Evolutionary conservation across 1,140 invertebrate genomes (phyloP), one percentile per base, ranked within the genome.

Genomic region (Camponotus floridanus): DNA sequence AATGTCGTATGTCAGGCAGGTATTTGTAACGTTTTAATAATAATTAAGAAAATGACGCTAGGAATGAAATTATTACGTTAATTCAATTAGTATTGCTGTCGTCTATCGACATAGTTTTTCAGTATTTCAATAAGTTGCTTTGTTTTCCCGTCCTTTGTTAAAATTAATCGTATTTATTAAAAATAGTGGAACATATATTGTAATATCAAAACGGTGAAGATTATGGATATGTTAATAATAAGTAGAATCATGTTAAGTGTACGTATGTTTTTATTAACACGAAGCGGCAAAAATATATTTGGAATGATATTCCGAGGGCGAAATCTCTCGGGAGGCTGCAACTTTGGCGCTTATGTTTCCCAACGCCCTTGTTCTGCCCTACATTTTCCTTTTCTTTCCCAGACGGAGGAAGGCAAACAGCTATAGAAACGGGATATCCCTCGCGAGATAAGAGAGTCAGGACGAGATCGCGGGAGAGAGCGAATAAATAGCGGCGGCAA

Each of bases 391-490:
- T 39, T 61, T 74, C 39, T 61, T 15, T 26, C 68, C 26, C 13
- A 26, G 21, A 39, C 2, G 18, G 36, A 71, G 67, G n/a, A 73
- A 73, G 68, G 55, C 55, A 61, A 62, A 73, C 68, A 48, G 45
- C 68, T 45, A 57, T 36, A 73, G 73, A 51, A 73, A 62, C 55
- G 31, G 71, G 26, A 84, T 84, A 51, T 74, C 71, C 64, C 59
- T 64, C 31, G 78, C 64, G 85, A 88, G 87, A 91, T 89, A 92
- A 92, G 91, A 86, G 86, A 90, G 88, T 84, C 73, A 48, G 79
- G 59, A 78, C 78, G 90, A 51, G 48, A 91, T 91, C 90, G 76
- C 85, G 73, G 51, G 57, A 51, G 74, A 88, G 79, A 86, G 68
- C 73, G 73, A 84, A 91, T 90, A 91, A 91, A 91, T 89, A 91